Conservation (phyloP, 2,113 vertebrate species). For the Cyanoderma ruficeps region DNA sequence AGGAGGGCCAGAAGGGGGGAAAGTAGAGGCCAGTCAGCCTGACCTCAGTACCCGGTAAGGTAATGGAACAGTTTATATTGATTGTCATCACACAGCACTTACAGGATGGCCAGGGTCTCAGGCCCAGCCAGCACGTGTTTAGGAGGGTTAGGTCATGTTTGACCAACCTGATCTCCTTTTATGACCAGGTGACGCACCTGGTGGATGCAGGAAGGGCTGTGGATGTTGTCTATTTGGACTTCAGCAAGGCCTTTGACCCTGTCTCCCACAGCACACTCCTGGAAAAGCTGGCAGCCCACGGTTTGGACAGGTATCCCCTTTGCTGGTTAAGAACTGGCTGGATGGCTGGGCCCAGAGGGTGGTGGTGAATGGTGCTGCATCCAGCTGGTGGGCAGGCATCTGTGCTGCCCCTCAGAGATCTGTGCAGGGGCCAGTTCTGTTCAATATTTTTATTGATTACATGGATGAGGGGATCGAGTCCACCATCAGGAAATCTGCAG, state of each 20-base stretch:
- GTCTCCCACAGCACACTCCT: too few relatives aligned
- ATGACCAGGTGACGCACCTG: rapidly evolving
- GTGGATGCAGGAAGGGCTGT: neutral
- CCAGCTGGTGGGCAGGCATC: neutral
- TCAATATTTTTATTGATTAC: neutral
- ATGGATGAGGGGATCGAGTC: rapidly evolving
- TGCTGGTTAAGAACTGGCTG: neutral
- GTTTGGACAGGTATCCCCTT: neutral
- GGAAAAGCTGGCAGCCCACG: rapidly evolving
- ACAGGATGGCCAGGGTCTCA: neutral
- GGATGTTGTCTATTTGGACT: neutral
- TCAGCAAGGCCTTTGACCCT: neutral
- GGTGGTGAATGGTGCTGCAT: rapidly evolving
- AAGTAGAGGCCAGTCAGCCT: neutral
- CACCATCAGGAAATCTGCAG: neutral
- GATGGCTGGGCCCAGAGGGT: rapidly evolving
- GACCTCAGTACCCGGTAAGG: rapidly evolving
- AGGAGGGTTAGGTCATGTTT: neutral
- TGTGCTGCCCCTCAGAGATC: neutral
- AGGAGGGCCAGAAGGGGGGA: neutral
- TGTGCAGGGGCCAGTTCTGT: neutral
- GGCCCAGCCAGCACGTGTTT: neutral
- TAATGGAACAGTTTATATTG: rapidly evolving
- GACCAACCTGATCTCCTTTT: neutral
- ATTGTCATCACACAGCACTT: rapidly evolving